phyloP scores from a whole-genome alignment of 2,797 vertebrate species.

The Sebastes wilsoni region DNA sequence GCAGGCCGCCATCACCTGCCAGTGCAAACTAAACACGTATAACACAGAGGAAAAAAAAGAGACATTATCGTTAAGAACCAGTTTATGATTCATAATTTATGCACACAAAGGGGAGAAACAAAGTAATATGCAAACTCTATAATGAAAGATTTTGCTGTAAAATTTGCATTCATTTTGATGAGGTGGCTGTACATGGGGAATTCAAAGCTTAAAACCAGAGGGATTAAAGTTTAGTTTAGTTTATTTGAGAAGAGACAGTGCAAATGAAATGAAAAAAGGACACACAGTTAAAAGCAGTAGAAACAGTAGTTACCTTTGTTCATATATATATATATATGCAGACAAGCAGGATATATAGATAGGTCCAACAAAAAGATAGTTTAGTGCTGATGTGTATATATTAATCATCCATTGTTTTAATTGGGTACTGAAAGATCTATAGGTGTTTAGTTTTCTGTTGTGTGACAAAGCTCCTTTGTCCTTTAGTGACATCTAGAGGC shows the following conservation, averaged over 20 bases:
- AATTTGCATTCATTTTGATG: background rate
- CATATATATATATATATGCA: too few species aligned
- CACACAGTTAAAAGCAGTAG: too few species aligned
- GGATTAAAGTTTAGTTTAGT: background rate
- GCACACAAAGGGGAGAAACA: background rate
- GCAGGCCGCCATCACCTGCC: constrained; percentile 87
- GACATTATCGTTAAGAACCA: background rate
- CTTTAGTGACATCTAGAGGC: constrained; percentile 17
- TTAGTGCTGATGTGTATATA: too few species aligned
- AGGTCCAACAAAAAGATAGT: too few species aligned
- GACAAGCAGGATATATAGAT: too few species aligned
- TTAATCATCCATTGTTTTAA: too few species aligned
- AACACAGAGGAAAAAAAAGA: background rate
- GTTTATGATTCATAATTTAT: background rate
- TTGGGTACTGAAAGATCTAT: too few species aligned
- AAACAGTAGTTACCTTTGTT: too few species aligned
- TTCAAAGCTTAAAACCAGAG: too few species aligned
- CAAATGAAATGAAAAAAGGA: too few species aligned
- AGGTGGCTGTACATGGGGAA: background rate
- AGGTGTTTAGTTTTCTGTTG: too few species aligned
- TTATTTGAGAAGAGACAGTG: too few species aligned
- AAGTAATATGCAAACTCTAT: background rate
- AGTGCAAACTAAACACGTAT: constrained; percentile 82
- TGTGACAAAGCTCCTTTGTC: background rate
- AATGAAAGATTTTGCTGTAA: background rate